These are phyloP conservation scores for Spialia ferax DNA, from an alignment of 2,888 invertebrate species.

Conservation along the genomic window DNA sequence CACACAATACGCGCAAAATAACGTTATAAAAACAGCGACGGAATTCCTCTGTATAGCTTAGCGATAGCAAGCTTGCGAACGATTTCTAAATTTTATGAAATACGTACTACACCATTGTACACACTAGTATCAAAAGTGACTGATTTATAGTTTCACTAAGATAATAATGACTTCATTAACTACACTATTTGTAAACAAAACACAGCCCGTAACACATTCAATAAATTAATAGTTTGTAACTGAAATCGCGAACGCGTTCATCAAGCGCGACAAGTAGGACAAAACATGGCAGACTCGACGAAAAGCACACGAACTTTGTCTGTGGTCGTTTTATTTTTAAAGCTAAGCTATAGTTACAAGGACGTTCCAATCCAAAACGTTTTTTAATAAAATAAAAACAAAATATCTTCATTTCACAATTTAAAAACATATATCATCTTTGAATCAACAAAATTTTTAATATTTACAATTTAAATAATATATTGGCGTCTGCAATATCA, in stretches of 20 bases:
- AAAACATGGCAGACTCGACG: slow-evolving; percentile 85
- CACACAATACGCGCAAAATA: slow-evolving; percentile 55
- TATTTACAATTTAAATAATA: neutral
- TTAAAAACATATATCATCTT: neutral
- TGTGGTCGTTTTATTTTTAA: slow-evolving; percentile 77
- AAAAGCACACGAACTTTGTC: slow-evolving; percentile 80
- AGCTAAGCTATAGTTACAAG: slow-evolving; percentile 58
- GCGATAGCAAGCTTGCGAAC: slow-evolving; percentile 66
- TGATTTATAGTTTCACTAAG: slow-evolving; percentile 62
- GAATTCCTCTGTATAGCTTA: slow-evolving; percentile 63
- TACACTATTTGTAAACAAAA: slow-evolving; percentile 83
- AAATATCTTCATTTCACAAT: neutral
- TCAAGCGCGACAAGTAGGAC: slow-evolving; percentile 86
- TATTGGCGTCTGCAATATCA: neutral
- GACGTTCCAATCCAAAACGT: slow-evolving; percentile 29
- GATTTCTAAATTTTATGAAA: slow-evolving; percentile 77
- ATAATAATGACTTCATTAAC: slow-evolving; percentile 68
- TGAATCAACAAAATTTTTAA: neutral
- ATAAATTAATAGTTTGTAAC: slow-evolving; percentile 76
- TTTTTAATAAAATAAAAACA: neutral
- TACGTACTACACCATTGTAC: slow-evolving; percentile 74
- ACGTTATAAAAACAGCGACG: slow-evolving; percentile 62
- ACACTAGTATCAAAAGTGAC: slow-evolving; percentile 68
- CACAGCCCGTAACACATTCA: slow-evolving; percentile 80
- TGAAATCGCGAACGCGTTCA: slow-evolving; percentile 81